Conservation (phyloP, 2,888 invertebrate species). For the Zaprionus lineosus region DNA sequence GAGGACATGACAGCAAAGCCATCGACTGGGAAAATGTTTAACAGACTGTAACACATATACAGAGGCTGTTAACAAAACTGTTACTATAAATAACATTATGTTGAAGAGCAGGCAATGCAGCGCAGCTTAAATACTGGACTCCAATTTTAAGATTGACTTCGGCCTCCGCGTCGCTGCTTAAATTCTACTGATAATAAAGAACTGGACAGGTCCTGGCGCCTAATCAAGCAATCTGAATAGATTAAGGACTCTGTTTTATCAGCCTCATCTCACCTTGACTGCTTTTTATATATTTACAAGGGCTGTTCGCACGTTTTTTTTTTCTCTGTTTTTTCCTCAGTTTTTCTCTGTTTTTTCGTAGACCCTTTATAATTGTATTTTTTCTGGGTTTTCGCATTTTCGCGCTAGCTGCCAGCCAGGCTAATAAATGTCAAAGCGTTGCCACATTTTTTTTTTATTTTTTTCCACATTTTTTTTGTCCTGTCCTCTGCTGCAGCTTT, state of each 20-base stretch:
- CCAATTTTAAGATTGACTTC: too few species aligned
- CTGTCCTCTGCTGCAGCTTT: conserved; percentile 45
- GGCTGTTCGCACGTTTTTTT: conserved; percentile 26
- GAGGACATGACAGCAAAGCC: too few species aligned
- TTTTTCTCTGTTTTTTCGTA: conserved; percentile 17
- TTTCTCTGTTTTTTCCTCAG: too few species aligned
- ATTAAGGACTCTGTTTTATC: conserved; percentile 1
- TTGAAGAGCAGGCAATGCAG: too few species aligned
- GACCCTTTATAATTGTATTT: conserved; percentile 53
- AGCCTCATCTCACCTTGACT: conserved; percentile 13
- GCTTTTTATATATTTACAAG: conserved; percentile 15
- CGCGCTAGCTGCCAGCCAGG: conserved; percentile 50
- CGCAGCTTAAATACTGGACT: too few species aligned
- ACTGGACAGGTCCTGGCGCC: neutral
- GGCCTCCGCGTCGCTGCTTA: too few species aligned
- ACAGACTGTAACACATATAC: too few species aligned
- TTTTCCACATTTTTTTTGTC: conserved; percentile 22
- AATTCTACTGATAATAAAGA: neutral
- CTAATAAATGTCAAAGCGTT: conserved; percentile 77
- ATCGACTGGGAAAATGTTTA: too few species aligned
- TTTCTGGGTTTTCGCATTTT: conserved; percentile 24
- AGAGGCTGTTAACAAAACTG: too few species aligned
- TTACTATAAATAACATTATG: too few species aligned
- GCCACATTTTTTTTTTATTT: conserved; percentile 18
- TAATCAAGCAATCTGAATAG: conserved; percentile 22